Evolutionary conservation across 2,113 vertebrate species (phyloP).

Genomic region (Stomatorhinus ivindoensis): DNA sequence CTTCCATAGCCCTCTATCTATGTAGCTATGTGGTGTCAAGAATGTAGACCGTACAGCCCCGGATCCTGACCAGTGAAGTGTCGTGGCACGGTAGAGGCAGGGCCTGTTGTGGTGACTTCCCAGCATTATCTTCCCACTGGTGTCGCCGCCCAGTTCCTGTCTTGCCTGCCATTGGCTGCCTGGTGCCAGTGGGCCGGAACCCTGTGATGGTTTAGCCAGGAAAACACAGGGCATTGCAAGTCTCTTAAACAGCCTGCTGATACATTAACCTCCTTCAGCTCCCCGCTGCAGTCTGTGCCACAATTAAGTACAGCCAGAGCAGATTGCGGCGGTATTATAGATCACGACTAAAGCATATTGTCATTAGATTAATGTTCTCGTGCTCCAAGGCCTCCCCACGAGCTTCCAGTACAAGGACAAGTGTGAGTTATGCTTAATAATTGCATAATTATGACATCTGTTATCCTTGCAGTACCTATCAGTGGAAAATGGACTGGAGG

Average conservation of each 20-base stretch:
- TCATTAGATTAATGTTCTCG: constrained; percentile 64
- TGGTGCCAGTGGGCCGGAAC: neutral
- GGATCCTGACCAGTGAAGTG: neutral
- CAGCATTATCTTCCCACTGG: neutral
- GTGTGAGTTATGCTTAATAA: constrained; percentile 77
- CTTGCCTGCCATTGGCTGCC: neutral
- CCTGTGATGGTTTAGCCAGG: constrained; percentile 19
- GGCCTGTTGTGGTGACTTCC: neutral
- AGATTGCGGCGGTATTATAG: constrained; percentile 45
- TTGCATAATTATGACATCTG: constrained; percentile 92
- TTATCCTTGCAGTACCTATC: constrained; percentile 73
- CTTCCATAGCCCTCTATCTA: neutral
- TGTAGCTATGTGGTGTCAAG: neutral
- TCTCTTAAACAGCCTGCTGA: constrained; percentile 42
- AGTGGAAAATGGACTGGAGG: constrained; percentile 76
- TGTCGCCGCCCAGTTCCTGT: neutral
- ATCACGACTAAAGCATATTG: constrained; percentile 63
- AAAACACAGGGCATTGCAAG: constrained; percentile 30
- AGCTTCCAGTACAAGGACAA: constrained; percentile 49
- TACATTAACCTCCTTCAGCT: constrained; percentile 45
- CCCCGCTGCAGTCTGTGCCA: constrained; percentile 35
- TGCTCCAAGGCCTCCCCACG: constrained; percentile 35
- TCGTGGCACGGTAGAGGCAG: neutral
- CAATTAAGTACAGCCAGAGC: constrained; percentile 47
- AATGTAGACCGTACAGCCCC: neutral